These are phyloP conservation scores for Hippoglossus hippoglossus DNA, from an alignment of 2,797 vertebrate genomes.

Conservation along the genomic window DNA sequence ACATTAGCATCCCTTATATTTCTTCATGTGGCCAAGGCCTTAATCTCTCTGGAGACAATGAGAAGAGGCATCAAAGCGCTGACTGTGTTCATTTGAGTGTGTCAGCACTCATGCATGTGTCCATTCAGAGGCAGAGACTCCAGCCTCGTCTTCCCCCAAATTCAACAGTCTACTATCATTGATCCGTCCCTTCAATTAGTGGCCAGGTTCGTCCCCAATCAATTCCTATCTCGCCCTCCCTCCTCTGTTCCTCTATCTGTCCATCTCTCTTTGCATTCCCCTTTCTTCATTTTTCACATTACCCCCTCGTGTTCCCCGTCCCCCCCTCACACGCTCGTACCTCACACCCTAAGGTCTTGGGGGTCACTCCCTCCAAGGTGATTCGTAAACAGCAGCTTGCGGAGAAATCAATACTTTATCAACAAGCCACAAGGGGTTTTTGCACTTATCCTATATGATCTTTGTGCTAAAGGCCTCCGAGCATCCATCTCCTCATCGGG, in stretches of 20 bases:
- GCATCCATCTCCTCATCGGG: slow-evolving; percentile 88
- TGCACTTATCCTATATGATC: slow-evolving; percentile 97
- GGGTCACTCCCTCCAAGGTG: slow-evolving; percentile 98
- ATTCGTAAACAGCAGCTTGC: slow-evolving; percentile 93
- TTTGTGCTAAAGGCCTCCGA: slow-evolving; percentile 88
- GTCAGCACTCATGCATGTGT: slow-evolving; percentile 41
- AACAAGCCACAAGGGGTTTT: slow-evolving; percentile 98
- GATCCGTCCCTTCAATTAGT: slow-evolving; percentile 78
- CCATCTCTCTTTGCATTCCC: slow-evolving; percentile 42
- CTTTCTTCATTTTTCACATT: slow-evolving; percentile 72
- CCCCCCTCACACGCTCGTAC: slow-evolving; percentile 41
- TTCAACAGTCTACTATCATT: slow-evolving; percentile 70
- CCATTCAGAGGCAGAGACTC: slow-evolving; percentile 38
- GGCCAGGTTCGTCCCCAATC: slow-evolving; percentile 72
- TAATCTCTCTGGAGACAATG: slow-evolving; percentile 82
- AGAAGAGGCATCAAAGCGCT: slow-evolving; percentile 85
- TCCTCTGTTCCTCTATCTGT: slow-evolving; percentile 50
- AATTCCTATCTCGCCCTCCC: slow-evolving; percentile 71
- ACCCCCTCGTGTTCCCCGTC: slow-evolving; percentile 45
- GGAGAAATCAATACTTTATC: slow-evolving; percentile 99
- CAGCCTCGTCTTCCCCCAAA: slow-evolving; percentile 61
- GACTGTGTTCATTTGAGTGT: slow-evolving; percentile 61
- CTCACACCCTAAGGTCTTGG: slow-evolving; percentile 88
- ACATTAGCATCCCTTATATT: slow-evolving; percentile 83
- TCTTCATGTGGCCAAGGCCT: slow-evolving; percentile 83